Conservation (phyloP, 2,797 vertebrate genomes). For the Channa striata region DNA sequence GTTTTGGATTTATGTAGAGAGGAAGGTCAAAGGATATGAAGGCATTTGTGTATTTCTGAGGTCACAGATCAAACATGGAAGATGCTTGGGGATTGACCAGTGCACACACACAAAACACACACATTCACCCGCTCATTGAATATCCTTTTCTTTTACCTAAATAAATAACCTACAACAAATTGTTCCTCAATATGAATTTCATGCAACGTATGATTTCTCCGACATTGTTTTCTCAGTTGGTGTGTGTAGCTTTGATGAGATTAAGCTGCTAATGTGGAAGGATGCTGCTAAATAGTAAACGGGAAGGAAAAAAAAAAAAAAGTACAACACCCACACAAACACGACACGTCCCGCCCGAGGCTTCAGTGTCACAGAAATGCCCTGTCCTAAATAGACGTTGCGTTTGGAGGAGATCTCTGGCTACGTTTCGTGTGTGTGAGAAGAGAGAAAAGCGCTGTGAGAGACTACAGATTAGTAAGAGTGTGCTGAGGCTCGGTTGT, state of each 20-base stretch:
- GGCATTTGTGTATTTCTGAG: slow-evolving; percentile 31
- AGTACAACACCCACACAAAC: slow-evolving; percentile 16
- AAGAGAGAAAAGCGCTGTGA: slow-evolving; percentile 26
- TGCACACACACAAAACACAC: background rate
- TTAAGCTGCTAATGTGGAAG: slow-evolving; percentile 44
- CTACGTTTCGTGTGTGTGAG: slow-evolving; percentile 29
- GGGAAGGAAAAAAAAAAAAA: background rate
- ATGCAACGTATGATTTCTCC: slow-evolving; percentile 30
- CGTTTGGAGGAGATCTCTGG: slow-evolving; percentile 10
- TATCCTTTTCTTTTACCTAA: slow-evolving; percentile 5
- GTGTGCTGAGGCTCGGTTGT: slow-evolving; percentile 66
- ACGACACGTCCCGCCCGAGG: slow-evolving; percentile 19
- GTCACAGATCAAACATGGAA: slow-evolving; percentile 45
- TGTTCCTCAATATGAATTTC: background rate
- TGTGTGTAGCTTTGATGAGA: slow-evolving; percentile 28
- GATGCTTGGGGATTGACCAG: slow-evolving; percentile 16
- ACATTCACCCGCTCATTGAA: background rate
- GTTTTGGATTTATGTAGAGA: slow-evolving; percentile 57
- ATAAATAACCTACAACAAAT: too few relatives aligned
- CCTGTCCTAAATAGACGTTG: slow-evolving; percentile 44
- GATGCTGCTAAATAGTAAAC: slow-evolving; percentile 29
- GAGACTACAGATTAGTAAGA: slow-evolving; percentile 64
- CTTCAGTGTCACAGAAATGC: slow-evolving; percentile 38
- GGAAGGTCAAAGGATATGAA: slow-evolving; percentile 60
- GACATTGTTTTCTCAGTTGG: slow-evolving; percentile 37